These are phyloP conservation scores for Drosophila koepferae DNA, from an alignment of 2,888 invertebrate species.

Conservation along the genomic window DNA sequence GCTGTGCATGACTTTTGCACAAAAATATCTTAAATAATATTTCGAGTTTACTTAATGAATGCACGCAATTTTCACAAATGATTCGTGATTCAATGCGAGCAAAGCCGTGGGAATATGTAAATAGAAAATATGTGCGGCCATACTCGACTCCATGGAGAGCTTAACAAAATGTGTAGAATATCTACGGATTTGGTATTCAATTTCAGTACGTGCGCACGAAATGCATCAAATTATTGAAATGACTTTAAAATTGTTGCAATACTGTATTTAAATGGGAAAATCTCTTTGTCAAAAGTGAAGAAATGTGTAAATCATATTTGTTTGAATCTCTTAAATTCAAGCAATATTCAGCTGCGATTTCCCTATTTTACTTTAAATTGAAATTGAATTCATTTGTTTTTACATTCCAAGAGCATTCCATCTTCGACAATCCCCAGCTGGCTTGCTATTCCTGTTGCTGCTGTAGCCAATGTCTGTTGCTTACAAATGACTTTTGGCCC, in stretches of 20 bases:
- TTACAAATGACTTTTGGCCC: constrained; percentile 51
- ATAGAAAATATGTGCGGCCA: neutral
- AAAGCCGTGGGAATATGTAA: constrained; percentile 7
- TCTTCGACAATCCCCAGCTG: constrained; percentile 27
- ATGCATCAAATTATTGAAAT: no score
- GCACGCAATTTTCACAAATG: constrained; percentile 39
- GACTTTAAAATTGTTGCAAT: no score
- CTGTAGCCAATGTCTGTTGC: constrained; percentile 40
- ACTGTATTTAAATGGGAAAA: no score
- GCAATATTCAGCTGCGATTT: neutral
- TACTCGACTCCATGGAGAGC: constrained; percentile 5
- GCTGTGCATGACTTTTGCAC: neutral
- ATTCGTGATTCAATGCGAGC: constrained; percentile 22
- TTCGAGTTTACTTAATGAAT: constrained; percentile 28
- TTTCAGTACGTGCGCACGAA: no score
- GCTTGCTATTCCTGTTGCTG: constrained; percentile 6
- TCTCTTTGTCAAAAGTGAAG: no score
- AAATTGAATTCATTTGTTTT: no score
- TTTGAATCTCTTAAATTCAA: neutral
- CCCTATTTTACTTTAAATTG: no score
- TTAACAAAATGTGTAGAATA: neutral
- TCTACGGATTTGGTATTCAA: neutral
- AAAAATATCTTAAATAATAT: constrained; percentile 21
- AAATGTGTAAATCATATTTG: no score
- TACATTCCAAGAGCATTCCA: constrained; percentile 12